A percentile compares a stretch with the other conserved stretches of the same genome.
phyloP scores from a whole-genome alignment of 2,888 invertebrate genomes.

The Psylliodes chrysocephalus region DNA sequence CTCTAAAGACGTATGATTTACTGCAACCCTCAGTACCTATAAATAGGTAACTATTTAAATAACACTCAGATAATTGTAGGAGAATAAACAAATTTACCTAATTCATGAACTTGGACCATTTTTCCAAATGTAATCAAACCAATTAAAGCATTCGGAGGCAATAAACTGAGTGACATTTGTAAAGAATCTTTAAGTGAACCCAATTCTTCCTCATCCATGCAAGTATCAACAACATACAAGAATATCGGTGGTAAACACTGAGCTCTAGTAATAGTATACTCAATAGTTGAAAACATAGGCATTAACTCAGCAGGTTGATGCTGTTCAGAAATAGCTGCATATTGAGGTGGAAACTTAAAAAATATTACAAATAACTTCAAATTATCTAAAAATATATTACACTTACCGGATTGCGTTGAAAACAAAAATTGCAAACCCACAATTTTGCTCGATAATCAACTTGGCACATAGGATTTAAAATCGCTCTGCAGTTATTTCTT shows the following conservation, averaged over 20 bases:
- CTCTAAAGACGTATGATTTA: constrained; percentile 97
- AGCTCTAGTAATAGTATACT: constrained; percentile 93
- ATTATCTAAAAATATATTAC: too few species aligned
- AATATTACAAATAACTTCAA: constrained; percentile 4
- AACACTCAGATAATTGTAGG: too few species aligned
- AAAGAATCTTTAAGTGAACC: constrained; percentile 94
- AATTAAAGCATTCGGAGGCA: constrained; percentile 95
- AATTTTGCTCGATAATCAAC: constrained; percentile 97
- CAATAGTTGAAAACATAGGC: constrained; percentile 96
- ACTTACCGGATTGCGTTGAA: constrained; percentile 96
- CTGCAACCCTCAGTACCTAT: constrained; percentile 89
- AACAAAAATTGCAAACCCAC: constrained; percentile 99
- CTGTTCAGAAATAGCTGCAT: constrained; percentile 97
- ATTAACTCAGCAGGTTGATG: constrained; percentile 98
- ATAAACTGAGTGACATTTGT: constrained; percentile 93
- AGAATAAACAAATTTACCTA: constrained; percentile 70
- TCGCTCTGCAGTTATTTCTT: constrained; percentile 91
- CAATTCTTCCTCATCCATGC: constrained; percentile 97
- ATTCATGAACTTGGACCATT: constrained; percentile 98
- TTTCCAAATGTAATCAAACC: constrained; percentile 98
- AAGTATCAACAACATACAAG: constrained; percentile 96
- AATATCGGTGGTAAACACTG: constrained; percentile 96
- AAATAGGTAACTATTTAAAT: too few species aligned
- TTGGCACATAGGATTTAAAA: constrained; percentile 96
- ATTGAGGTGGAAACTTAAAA: constrained; percentile 96